Percentiles rank a stretch among this genome's conserved stretches.
Conservation (phyloP, 2,888 invertebrate genomes). For the Drosophila dives region DNA sequence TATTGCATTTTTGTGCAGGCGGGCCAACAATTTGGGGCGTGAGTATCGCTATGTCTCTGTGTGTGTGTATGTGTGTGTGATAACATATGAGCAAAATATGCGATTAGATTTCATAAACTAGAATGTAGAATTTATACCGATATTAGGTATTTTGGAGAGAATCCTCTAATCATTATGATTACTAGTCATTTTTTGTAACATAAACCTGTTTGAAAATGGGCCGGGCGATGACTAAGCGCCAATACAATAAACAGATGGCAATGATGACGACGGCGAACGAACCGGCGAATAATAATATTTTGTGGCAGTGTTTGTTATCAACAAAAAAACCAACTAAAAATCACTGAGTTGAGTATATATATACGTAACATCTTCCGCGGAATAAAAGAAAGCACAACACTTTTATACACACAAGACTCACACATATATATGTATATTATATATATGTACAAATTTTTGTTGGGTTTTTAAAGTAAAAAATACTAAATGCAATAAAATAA, state of each 20-base stretch:
- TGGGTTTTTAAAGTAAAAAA: constrained; percentile 29
- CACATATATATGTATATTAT: constrained; percentile 1
- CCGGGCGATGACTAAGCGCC: constrained; percentile 54
- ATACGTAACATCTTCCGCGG: constrained; percentile 39
- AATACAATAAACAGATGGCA: constrained; percentile 3
- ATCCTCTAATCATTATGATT: constrained; percentile 20
- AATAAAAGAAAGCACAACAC: constrained; percentile 16
- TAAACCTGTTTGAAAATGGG: constrained; percentile 49
- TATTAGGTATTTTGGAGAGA: constrained; percentile 13
- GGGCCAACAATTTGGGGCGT: constrained; percentile 51
- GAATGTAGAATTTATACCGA: constrained; percentile 13
- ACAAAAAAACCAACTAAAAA: constrained; percentile 22
- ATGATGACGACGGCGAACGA: constrained; percentile 16
- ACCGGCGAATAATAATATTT: constrained; percentile 38
- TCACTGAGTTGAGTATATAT: constrained; percentile 14
- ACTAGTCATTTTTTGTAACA: constrained; percentile 53
- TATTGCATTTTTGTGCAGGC: constrained; percentile 42
- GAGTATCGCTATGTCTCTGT: constrained; percentile 10
- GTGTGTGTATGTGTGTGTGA: constrained; percentile 44
- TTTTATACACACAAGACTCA: constrained; percentile 20
- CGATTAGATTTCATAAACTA: constrained; percentile 70
- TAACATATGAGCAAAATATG: constrained; percentile 53
- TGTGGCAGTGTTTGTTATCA: constrained; percentile 49
- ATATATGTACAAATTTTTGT: constrained; percentile 43
- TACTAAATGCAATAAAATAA: constrained; percentile 7